Evolutionary conservation across 1,140 invertebrate genomes (phyloP).

Genomic region (Brachionus paranguensis): DNA sequence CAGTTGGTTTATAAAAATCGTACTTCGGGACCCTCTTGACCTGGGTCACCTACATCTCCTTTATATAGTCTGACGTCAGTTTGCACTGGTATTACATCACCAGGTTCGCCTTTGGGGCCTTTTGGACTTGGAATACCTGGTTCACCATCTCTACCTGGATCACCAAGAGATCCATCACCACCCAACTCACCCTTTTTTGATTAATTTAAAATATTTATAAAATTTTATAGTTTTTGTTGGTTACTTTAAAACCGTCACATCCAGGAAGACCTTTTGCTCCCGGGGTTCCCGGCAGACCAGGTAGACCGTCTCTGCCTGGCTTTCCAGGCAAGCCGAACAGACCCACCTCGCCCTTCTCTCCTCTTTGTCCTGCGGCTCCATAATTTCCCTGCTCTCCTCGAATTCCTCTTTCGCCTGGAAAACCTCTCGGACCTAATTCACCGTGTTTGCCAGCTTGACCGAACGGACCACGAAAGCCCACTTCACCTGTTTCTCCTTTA

Average conservation of each 20-base stretch:
- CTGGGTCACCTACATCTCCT: not conserved
- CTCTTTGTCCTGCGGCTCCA: slow-evolving; percentile 15
- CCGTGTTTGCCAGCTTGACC: slow-evolving; percentile 32
- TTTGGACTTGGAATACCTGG: slow-evolving; percentile 25
- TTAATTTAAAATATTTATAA: not conserved
- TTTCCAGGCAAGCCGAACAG: slow-evolving; percentile 5
- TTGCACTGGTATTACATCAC: not conserved
- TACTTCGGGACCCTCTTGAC: not conserved
- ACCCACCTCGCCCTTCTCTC: slow-evolving; percentile 42
- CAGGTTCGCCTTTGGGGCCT: slow-evolving; percentile 2
- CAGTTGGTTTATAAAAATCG: not conserved
- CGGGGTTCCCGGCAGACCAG: not conserved
- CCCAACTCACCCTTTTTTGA: not conserved
- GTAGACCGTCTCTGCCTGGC: slow-evolving; percentile 15
- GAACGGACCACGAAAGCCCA: slow-evolving; percentile 60
- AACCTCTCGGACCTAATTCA: slow-evolving; percentile 42
- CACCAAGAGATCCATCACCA: not conserved
- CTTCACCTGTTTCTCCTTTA: slow-evolving; percentile 49
- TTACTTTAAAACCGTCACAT: slow-evolving; percentile 38
- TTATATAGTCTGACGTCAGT: not conserved
- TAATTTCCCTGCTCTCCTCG: slow-evolving; percentile 1
- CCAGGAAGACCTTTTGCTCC: slow-evolving; percentile 30
- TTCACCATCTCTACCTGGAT: slow-evolving; percentile 22
- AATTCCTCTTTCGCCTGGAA: not conserved
- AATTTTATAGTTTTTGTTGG: not conserved